Conservation (phyloP, 1,140 invertebrate genomes). For the Drosophila malerkotliana region DNA sequence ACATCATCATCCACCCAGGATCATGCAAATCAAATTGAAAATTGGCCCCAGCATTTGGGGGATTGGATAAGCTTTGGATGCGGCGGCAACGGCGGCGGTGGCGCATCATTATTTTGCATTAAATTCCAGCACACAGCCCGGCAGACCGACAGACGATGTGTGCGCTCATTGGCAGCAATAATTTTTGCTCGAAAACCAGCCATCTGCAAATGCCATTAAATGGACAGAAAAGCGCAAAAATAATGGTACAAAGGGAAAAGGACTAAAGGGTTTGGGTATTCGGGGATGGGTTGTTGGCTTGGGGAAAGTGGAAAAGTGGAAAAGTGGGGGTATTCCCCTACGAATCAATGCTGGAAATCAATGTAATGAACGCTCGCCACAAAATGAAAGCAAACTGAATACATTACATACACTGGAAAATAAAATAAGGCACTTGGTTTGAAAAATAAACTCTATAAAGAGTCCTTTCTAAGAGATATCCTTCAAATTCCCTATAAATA, state of each 20-base stretch:
- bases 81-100: not conserved
- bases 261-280: not conserved
- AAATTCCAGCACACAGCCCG: conserved; percentile 25
- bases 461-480: too few relatives aligned
- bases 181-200: conserved; percentile 28
- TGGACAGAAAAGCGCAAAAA: conserved; percentile 38
- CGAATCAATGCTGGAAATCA: conserved; percentile 49
- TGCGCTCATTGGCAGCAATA: conserved; percentile 29
- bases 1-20: conserved; percentile 4
- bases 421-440: not conserved
- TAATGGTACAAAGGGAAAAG: conserved; percentile 7
- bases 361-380: conserved; percentile 51
- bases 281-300: too few relatives aligned
- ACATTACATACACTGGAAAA: conserved; percentile 6
- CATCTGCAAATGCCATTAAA: conserved; percentile 40
- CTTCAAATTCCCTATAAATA: too few relatives aligned
- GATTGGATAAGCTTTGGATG: conserved; percentile 10
- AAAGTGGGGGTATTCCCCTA: not conserved
- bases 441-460: too few relatives aligned
- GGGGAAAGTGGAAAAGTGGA: too few relatives aligned
- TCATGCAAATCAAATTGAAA: conserved; percentile 55
- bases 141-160: too few relatives aligned
- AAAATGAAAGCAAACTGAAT: conserved; percentile 35
- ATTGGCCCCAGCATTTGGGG: conserved; percentile 23
- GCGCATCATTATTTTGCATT: conserved; percentile 58